Evolutionary conservation across 2,113 vertebrate genomes (phyloP), one percentile per base, ranked within the genome.

Genomic region (Xiphophorus couchianus): DNA sequence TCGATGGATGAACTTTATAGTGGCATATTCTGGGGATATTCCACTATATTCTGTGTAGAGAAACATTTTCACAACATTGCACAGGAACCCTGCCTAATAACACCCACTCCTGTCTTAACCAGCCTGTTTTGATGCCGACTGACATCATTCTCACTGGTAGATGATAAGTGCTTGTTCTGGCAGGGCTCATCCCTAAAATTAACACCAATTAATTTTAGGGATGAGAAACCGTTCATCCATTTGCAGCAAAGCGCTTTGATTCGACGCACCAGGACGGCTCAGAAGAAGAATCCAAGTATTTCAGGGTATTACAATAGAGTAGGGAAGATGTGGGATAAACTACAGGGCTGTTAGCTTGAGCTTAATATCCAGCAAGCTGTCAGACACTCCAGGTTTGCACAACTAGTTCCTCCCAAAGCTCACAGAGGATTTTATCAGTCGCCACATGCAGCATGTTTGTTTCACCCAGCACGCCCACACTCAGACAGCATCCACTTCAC

Each of bases 361-460:
- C 58, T 73, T 80, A 70, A 69, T 62, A 83, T 75, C 60, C 60
- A 60, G 48, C 68, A 69, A 73, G 81, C 73, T 76, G 78, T 71
- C 65, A 60, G 61, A 74, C 71, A 70, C 54, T 74, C 78, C 72
- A 81, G 77, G 80, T 86, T 74, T 64, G 60, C 29, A 30, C 71
- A 61, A n/a, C 35, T 66, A 33, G 7, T 27, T 63, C 54, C 27
- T 42, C 73, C 66, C 71, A 67, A 58, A n/a, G 35, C 80, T 73
- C 33, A 19, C 65, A 73, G 70, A 67, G 82, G 69, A 63, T 88
- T 85, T 80, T 81, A 87, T 82, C 86, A 87, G 87, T 82, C 60
- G 54, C 74, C 72, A 81, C 80, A 86, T 87, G 74, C n/a, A 37
- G 72, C 22, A 35, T 85, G 80, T 61, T 85, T 22, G 9, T 71